Percentiles rank a stretch among this genome's conserved stretches.
Evolutionary conservation across 2,888 invertebrate species (phyloP).

Genomic region (Gandaritis pyraliata): DNA sequence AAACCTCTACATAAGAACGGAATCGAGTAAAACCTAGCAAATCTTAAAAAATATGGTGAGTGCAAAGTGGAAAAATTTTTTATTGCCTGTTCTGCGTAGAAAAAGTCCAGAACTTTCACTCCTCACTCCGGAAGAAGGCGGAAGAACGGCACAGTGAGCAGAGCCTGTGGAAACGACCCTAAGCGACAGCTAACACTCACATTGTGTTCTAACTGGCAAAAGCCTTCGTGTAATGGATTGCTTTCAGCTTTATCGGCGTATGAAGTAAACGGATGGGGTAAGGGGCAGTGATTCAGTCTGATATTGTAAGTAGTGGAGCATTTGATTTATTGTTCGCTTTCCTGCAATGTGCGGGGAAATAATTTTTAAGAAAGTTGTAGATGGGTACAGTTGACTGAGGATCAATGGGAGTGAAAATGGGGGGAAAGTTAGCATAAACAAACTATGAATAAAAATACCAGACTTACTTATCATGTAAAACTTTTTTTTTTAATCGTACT

Average conservation of each 20-base stretch:
- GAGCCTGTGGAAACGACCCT: slow-evolving; percentile 9
- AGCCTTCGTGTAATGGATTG: slow-evolving; percentile 32
- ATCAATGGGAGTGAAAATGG: neutral
- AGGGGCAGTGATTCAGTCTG: slow-evolving; percentile 25
- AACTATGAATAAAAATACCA: too few relatives aligned
- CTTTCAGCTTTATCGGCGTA: slow-evolving; percentile 29
- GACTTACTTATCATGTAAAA: too few relatives aligned
- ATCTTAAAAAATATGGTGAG: too few relatives aligned
- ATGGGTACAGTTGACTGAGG: neutral
- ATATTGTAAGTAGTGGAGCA: slow-evolving; percentile 15
- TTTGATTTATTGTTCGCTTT: slow-evolving; percentile 27
- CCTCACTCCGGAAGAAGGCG: slow-evolving; percentile 1
- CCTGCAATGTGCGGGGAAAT: neutral
- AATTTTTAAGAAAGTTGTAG: neutral
- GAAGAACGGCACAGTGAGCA: slow-evolving; percentile 17
- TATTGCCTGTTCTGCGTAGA: too few relatives aligned
- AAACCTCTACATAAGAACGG: too few relatives aligned
- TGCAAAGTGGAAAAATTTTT: too few relatives aligned
- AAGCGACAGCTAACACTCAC: slow-evolving; percentile 8
- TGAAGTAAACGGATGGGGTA: slow-evolving; percentile 19
- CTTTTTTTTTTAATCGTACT: too few relatives aligned
- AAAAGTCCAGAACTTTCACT: too few relatives aligned
- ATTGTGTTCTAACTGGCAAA: slow-evolving; percentile 21
- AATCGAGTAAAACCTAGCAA: too few relatives aligned
- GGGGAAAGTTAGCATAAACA: neutral